Conservation (phyloP, 2,113 vertebrate genomes). For the Anseranas semipalmata region DNA sequence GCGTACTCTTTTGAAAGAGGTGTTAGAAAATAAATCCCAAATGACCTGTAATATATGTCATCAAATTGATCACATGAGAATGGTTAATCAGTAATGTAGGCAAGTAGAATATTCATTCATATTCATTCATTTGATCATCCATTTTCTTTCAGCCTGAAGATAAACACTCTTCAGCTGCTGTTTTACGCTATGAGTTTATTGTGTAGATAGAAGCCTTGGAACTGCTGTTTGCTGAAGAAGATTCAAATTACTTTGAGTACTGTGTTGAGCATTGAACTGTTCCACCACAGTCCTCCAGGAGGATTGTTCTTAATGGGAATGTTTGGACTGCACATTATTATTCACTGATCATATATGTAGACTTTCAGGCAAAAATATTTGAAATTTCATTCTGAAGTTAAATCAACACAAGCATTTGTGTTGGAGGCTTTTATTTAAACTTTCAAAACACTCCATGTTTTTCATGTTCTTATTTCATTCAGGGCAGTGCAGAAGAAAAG, state of each 20-base stretch:
- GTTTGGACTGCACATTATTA: background rate
- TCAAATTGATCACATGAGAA: background rate
- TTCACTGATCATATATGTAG: background rate
- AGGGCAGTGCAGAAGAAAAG: background rate
- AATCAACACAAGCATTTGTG: background rate
- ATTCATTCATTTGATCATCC: background rate
- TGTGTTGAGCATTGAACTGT: background rate
- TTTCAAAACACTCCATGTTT: background rate
- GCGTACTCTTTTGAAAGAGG: background rate
- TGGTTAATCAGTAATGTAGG: background rate
- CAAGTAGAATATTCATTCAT: background rate
- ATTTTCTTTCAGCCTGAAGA: background rate
- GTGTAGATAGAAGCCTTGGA: background rate
- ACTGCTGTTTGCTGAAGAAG: background rate
- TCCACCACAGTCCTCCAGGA: background rate
- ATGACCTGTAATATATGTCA: background rate
- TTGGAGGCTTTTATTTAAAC: background rate
- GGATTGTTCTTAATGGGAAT: background rate
- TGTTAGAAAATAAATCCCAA: background rate
- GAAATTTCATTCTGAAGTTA: background rate
- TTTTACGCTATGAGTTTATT: background rate
- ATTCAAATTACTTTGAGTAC: background rate
- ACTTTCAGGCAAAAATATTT: background rate
- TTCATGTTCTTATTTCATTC: background rate
- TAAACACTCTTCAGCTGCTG: background rate